Base-by-base conservation (phyloP, 2,797 vertebrate species). In the Enteromius radiatus region DNA sequence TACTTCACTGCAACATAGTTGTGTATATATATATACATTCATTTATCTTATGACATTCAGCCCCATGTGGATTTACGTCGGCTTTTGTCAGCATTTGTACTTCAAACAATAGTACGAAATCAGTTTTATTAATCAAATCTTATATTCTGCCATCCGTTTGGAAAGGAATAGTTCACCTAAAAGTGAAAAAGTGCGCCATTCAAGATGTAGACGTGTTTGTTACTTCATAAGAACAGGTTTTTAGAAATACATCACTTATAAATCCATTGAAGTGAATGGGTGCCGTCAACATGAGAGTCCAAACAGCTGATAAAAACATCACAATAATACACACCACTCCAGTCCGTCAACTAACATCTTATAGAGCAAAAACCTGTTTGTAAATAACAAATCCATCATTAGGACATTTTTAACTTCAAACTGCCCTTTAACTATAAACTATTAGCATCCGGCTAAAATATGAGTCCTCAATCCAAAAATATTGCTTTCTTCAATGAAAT, bases 21-120 rank as follows among this genome's bases (percentile, higher is more conserved):
- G 54, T 59, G 87, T 77, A 56, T 56, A 70, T 90, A 87, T 77
- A 56, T 56, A 70, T 90, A 92, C 92, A 90, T 91, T 91, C 90
- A 90, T 71, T 10, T 85, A 33, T 52, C 77, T 87, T 82, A 77
- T 49, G 63, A 73, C 64, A 59, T 85, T 77, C 38, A 7, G 21
- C 3, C 49, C n/a, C 21, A 38, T 15, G 15, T 36, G 26, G 75
- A 65, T 38, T 31, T 12, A 52, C 41, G 11, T 21, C 5, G 36
- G 67, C 47, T 47, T 14, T n/a, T 43, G 61, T 12, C 54, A 33
- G 61, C 47, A 6, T 70, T 56, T 17, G 61, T 79, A 26, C 36
- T 59, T 64, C 0, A 17, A 61, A n/a, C 70, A 26, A 11, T 31
- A 14, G 45, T 76, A 31, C 10, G 4, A 43, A 71, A 49, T 10